Conservation (phyloP, 2,113 vertebrate species). For the Ginglymostoma cirratum region DNA sequence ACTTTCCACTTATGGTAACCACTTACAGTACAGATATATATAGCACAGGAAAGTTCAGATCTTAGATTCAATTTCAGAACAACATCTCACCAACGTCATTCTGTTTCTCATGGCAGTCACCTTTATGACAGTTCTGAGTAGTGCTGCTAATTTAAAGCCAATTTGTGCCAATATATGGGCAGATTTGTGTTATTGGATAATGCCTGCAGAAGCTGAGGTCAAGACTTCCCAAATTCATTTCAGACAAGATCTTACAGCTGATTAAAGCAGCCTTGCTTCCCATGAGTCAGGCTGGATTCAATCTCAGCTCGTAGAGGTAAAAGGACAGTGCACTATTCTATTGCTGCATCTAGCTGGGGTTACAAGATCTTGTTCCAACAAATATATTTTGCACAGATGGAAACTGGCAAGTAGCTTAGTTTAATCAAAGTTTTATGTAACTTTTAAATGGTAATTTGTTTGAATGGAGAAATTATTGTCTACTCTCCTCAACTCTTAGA, state of each 20-base stretch:
- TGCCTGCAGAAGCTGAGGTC: background rate
- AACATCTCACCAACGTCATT: background rate
- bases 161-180: background rate
- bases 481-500: background rate
- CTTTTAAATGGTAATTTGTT: background rate
- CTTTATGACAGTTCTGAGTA: background rate
- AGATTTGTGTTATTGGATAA: background rate
- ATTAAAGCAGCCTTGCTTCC: background rate
- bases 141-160: background rate
- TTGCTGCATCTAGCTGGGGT: background rate
- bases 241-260: background rate
- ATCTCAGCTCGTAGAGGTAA: background rate
- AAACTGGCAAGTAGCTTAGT: background rate
- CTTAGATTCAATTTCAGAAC: background rate
- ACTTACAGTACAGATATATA: background rate
- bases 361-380: background rate
- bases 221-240: background rate
- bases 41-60: background rate
- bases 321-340: background rate
- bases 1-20: background rate
- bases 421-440: background rate
- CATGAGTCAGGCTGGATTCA: background rate
- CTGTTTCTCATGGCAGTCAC: too few relatives aligned
- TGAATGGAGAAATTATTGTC: background rate
- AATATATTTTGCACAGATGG: background rate